Evolutionary conservation across 1,140 invertebrate species (phyloP).

Genomic region (Araneus ventricosus): DNA sequence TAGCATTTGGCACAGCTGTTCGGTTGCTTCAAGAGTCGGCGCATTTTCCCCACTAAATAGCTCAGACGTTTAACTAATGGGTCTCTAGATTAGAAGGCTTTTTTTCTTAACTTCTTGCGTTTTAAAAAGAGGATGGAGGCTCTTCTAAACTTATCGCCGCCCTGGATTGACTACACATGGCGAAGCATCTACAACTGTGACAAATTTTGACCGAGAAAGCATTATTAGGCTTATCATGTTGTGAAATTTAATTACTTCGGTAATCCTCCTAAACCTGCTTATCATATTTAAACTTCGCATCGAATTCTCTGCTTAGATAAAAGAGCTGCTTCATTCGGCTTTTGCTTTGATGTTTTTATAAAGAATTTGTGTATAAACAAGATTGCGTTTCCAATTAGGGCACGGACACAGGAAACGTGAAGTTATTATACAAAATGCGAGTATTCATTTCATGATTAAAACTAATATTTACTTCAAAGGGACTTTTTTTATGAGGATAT

Average conservation of each 20-base stretch:
- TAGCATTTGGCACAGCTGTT: slow-evolving; percentile 73
- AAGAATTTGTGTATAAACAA: neutral
- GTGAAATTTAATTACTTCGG: neutral
- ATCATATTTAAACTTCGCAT: slow-evolving; percentile 7
- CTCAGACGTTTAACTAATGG: slow-evolving; percentile 67
- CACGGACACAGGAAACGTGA: neutral
- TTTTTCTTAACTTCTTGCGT: neutral
- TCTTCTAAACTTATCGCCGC: neutral
- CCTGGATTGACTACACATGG: neutral
- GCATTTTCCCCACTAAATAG: slow-evolving; percentile 65
- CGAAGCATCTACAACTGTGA: neutral
- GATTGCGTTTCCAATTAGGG: neutral
- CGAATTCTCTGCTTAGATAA: neutral
- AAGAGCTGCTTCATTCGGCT: neutral
- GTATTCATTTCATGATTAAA: neutral
- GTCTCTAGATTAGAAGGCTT: neutral
- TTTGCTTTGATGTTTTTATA: neutral
- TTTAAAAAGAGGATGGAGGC: neutral
- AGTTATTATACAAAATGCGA: neutral
- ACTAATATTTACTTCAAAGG: neutral
- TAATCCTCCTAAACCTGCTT: neutral
- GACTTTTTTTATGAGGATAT: neutral
- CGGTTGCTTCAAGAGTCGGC: slow-evolving; percentile 55
- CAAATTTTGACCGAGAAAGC: slow-evolving; percentile 17
- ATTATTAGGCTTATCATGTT: slow-evolving; percentile 29